phyloP scores from a whole-genome alignment of 2,888 invertebrate species.

The Blomia tropicalis region DNA sequence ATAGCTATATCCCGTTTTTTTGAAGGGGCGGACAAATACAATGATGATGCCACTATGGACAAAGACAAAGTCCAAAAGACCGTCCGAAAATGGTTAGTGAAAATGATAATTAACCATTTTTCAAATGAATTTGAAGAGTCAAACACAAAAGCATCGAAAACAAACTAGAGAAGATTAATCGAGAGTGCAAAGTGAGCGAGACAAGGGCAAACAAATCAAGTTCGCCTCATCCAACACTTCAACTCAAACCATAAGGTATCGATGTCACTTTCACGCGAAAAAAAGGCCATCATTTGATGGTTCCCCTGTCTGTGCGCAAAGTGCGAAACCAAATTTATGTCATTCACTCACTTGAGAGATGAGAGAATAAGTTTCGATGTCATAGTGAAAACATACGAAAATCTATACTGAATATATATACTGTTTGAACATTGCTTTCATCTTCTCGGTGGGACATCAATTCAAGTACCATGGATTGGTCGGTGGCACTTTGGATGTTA shows the following conservation, averaged over 20 bases:
- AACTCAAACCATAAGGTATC: constrained; percentile 1
- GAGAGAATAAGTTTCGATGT: no score
- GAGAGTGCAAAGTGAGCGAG: background rate
- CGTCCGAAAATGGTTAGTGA: background rate
- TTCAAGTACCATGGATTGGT: no score
- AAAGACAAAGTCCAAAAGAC: constrained; percentile 5
- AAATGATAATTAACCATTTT: constrained; percentile 10
- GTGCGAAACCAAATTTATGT: background rate
- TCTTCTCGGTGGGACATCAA: background rate
- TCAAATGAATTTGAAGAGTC: background rate
- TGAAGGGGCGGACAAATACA: no score
- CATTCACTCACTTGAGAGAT: background rate
- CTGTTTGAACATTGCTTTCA: no score
- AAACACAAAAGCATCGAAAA: background rate
- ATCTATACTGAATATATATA: no score
- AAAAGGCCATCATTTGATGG: background rate
- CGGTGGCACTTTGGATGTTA: no score
- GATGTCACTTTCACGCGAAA: background rate
- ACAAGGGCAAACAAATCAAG: constrained; percentile 7
- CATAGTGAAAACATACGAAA: no score
- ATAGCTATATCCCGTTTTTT: no score
- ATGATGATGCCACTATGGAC: background rate
- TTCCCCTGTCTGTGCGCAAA: background rate
- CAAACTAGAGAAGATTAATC: background rate
- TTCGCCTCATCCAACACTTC: background rate